Conservation (phyloP, 2,113 vertebrate species). For the Chiloscyllium plagiosum region DNA sequence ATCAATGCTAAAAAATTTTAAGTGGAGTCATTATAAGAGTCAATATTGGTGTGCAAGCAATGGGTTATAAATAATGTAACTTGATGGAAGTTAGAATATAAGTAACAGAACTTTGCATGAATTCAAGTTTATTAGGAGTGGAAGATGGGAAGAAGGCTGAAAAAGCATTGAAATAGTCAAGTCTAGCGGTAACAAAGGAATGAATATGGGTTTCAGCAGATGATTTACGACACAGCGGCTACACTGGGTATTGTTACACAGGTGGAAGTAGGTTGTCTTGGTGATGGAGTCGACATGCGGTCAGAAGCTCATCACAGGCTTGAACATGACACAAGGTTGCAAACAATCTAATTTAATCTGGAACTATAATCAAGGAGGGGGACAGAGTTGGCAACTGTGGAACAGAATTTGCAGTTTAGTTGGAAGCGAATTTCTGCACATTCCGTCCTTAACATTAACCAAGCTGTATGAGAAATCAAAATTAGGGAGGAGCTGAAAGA, state of each 20-base stretch:
- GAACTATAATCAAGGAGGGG: neutral
- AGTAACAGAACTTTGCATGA: too few relatives aligned
- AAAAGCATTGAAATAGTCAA: neutral
- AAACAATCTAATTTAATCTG: neutral
- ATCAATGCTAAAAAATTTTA: too few relatives aligned
- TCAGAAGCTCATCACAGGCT: neutral
- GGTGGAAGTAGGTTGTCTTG: neutral
- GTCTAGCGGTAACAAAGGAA: neutral
- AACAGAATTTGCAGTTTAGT: neutral
- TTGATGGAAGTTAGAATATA: too few relatives aligned
- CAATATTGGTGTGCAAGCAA: too few relatives aligned
- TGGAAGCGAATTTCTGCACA: neutral
- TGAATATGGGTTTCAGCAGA: neutral
- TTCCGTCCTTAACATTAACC: neutral
- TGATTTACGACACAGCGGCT: neutral
- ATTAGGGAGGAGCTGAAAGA: neutral
- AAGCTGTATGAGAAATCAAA: neutral
- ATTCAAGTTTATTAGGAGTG: too few relatives aligned
- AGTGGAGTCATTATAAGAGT: too few relatives aligned
- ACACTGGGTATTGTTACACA: neutral
- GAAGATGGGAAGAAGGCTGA: neutral
- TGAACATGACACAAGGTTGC: neutral
- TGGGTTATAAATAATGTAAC: too few relatives aligned
- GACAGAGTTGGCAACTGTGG: neutral
- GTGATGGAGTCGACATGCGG: neutral